phyloP scores from a whole-genome alignment of 2,113 vertebrate genomes.

The Upupa epops region DNA sequence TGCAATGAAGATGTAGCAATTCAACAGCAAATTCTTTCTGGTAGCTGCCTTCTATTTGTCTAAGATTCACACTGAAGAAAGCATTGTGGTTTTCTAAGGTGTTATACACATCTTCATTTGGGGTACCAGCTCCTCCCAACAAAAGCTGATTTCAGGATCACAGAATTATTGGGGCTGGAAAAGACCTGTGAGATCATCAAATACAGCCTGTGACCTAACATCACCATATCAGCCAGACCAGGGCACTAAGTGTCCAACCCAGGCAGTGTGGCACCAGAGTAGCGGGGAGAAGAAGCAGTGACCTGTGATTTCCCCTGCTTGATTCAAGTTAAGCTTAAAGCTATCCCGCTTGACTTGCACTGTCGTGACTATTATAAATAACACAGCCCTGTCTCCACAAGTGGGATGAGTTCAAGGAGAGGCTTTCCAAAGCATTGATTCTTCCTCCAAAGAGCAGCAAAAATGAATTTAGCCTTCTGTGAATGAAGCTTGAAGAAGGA shows the following conservation, averaged over 20 bases:
- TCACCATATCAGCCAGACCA: too few relatives aligned
- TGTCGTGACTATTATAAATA: background rate
- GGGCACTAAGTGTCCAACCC: too few relatives aligned
- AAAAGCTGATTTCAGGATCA: background rate
- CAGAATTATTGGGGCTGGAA: too few relatives aligned
- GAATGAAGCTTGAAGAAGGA: too few relatives aligned
- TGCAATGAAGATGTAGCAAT: background rate
- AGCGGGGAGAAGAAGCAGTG: background rate
- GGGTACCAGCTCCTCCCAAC: background rate
- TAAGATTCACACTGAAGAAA: background rate
- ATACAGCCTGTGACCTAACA: too few relatives aligned
- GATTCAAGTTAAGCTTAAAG: background rate
- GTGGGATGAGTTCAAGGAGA: background rate
- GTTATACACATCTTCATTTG: background rate
- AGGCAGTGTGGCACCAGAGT: background rate
- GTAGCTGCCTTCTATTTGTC: background rate
- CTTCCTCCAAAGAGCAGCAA: background rate
- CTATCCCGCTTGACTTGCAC: background rate
- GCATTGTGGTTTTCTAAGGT: background rate
- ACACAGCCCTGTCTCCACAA: background rate
- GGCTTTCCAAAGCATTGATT: background rate
- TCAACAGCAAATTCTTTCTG: background rate
- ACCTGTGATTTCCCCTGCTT: background rate
- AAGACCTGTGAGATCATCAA: too few relatives aligned
- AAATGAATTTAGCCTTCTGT: background rate